phyloP scores from a whole-genome alignment of 2,888 invertebrate genomes.

The Augiades crinisus region DNA sequence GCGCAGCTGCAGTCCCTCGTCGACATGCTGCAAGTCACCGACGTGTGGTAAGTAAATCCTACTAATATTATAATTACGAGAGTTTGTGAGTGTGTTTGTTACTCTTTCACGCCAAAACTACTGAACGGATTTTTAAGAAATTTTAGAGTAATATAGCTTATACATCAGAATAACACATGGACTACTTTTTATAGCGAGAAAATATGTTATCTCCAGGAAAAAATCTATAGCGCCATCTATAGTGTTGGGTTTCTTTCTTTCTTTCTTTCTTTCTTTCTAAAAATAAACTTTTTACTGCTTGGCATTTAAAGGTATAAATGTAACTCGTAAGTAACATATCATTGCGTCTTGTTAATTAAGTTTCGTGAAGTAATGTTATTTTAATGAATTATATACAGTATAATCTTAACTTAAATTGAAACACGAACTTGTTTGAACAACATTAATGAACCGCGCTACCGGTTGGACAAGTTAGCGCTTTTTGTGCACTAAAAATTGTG shows the following conservation, averaged over 20 bases:
- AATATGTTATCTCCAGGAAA: no score
- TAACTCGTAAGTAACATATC: conserved; percentile 7
- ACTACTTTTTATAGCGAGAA: no score
- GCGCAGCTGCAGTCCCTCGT: conserved; percentile 93
- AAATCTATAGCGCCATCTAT: no score
- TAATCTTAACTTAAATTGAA: conserved; percentile 21
- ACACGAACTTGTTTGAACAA: conserved; percentile 20
- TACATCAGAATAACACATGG: no score
- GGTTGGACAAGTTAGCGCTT: conserved; percentile 12
- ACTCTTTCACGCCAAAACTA: no score
- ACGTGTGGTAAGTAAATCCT: conserved; percentile 88
- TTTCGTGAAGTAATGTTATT: conserved; percentile 20
- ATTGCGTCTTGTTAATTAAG: conserved; percentile 20
- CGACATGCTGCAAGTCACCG: conserved; percentile 93
- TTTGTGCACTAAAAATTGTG: conserved; percentile 10
- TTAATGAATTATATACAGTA: conserved; percentile 22
- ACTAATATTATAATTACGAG: no score
- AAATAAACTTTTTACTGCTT: conserved; percentile 7
- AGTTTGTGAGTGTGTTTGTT: no score
- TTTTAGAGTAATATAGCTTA: no score
- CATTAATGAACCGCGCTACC: conserved; percentile 15
- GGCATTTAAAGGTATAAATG: conserved; percentile 2
- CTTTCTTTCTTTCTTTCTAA: background rate
- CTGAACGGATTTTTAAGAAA: no score
- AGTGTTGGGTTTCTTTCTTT: background rate